Evolutionary conservation across 2,888 invertebrate genomes (phyloP).

Genomic region (Agrotis segetum): DNA sequence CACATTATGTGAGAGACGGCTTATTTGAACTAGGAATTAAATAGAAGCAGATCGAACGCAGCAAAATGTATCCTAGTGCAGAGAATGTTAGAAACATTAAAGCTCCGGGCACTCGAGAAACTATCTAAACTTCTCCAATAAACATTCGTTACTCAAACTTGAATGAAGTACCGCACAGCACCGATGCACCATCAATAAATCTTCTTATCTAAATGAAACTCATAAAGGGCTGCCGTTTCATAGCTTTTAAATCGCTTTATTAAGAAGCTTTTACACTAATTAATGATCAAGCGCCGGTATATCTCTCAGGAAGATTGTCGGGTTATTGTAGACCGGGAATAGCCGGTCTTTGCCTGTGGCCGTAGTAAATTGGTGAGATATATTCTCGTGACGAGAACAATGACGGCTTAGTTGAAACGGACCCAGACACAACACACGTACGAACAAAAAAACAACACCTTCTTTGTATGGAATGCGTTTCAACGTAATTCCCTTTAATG

Average conservation of each 20-base stretch:
- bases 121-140: constrained; percentile 53
- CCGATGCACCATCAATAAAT: constrained; percentile 69
- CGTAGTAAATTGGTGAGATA: constrained; percentile 73
- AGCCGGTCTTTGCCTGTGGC: constrained; percentile 72
- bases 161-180: constrained; percentile 51
- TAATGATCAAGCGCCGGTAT: constrained; percentile 78
- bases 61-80: not conserved
- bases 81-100: constrained; percentile 29
- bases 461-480: constrained; percentile 79
- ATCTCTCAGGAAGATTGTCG: constrained; percentile 73
- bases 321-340: constrained; percentile 76
- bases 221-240: constrained; percentile 77
- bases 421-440: constrained; percentile 75
- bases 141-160: constrained; percentile 56
- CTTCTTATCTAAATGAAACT: constrained; percentile 79
- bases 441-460: constrained; percentile 76
- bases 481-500: constrained; percentile 75
- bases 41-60: not conserved
- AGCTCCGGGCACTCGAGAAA: constrained; percentile 36
- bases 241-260: constrained; percentile 82
- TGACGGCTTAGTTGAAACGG: constrained; percentile 76
- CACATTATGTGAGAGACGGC: not conserved
- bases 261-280: constrained; percentile 81
- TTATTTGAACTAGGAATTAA: constrained; percentile 20
- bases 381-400: constrained; percentile 70